These are phyloP conservation scores for Nyctibius grandis DNA, from an alignment of 2,797 vertebrate species.

Conservation along the genomic window DNA sequence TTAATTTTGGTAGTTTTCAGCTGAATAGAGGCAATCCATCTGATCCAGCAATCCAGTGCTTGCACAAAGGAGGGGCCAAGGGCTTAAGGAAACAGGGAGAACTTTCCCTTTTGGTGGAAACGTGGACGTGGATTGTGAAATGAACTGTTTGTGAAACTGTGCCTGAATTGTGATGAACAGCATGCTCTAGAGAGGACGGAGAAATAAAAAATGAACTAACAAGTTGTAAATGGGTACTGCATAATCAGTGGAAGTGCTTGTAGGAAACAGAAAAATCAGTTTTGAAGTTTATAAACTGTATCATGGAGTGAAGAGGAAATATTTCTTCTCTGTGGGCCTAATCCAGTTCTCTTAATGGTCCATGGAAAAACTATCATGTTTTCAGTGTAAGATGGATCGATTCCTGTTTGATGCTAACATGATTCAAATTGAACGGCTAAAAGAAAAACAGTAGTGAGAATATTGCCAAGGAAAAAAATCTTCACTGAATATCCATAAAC, in stretches of 20 bases:
- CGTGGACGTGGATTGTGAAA: conserved; percentile 10
- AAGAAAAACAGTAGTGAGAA: background rate
- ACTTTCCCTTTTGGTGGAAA: conserved; percentile 45
- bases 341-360: background rate
- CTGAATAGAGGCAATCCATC: conserved; percentile 17
- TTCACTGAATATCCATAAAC: background rate
- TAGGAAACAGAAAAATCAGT: background rate
- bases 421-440: background rate
- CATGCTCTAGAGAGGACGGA: conserved; percentile 8
- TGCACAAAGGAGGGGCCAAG: background rate
- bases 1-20: conserved; percentile 46
- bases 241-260: background rate
- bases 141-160: conserved; percentile 15
- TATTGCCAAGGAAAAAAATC: background rate
- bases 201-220: conserved; percentile 49
- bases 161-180: conserved; percentile 19
- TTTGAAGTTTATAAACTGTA: background rate
- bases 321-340: background rate
- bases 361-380: background rate
- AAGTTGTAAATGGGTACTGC: conserved; percentile 22
- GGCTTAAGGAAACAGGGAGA: background rate
- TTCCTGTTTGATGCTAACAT: background rate
- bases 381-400: background rate
- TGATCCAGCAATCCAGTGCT: conserved; percentile 22
- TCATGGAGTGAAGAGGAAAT: background rate